A percentile compares a stretch with the other conserved stretches of the same genome.
Conservation (phyloP, 2,888 invertebrate species). For the Standfussiana lucernea region DNA sequence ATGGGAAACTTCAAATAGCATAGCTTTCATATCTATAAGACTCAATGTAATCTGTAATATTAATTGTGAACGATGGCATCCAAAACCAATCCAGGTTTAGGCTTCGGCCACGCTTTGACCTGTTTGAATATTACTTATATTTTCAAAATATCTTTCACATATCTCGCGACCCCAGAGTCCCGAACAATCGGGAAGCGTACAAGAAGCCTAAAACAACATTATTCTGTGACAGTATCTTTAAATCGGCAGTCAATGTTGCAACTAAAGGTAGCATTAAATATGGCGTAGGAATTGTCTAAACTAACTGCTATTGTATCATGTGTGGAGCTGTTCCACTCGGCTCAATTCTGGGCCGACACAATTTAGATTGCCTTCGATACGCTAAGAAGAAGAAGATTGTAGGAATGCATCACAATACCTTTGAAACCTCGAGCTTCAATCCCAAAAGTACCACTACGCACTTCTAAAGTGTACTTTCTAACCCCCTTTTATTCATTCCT, state of each 20-base stretch:
- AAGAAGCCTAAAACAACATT: neutral
- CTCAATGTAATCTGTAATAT: no score
- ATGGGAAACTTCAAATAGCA: neutral
- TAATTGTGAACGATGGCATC: no score
- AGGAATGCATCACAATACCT: neutral
- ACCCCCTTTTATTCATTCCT: conserved; percentile 12
- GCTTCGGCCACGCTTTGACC: no score
- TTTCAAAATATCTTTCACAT: neutral
- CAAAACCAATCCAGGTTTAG: no score
- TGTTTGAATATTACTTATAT: neutral
- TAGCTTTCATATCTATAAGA: neutral
- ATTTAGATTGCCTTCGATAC: no score
- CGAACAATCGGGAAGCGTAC: neutral
- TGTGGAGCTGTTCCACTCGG: no score
- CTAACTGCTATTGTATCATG: no score
- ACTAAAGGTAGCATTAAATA: neutral
- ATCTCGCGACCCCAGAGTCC: neutral
- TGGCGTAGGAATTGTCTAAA: neutral
- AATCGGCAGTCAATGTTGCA: neutral
- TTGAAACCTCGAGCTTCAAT: neutral
- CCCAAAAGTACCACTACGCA: neutral
- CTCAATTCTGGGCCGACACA: no score
- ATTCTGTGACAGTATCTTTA: neutral
- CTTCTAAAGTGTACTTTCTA: neutral
- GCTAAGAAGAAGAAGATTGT: no score